These are phyloP conservation scores for Prosapia bicincta DNA, from an alignment of 2,888 invertebrate genomes.

Conservation along the genomic window DNA sequence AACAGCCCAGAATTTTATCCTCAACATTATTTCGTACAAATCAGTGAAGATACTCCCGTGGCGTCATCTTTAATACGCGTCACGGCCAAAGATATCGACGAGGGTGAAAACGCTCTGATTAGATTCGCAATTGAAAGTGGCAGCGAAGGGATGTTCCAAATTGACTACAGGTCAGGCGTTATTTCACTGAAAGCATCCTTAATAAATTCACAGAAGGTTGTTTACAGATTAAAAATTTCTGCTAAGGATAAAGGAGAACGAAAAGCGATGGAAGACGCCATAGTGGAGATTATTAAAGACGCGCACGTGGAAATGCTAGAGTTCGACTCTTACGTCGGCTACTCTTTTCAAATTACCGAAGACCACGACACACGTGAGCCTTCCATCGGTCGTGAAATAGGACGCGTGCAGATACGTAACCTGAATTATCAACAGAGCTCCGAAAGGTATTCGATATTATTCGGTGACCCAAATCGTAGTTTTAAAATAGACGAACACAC, in stretches of 20 bases:
- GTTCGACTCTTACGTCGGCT: conserved; percentile 72
- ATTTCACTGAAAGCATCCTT: conserved; percentile 65
- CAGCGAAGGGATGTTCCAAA: conserved; percentile 72
- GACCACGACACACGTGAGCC: conserved; percentile 64
- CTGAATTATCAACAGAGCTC: conserved; percentile 43
- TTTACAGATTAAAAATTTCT: conserved; percentile 70
- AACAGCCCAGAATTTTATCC: conserved; percentile 92
- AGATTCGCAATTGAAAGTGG: conserved; percentile 76
- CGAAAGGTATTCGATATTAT: conserved; percentile 71
- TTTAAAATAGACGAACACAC: conserved; percentile 77
- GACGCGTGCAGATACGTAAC: conserved; percentile 62
- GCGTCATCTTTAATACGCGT: conserved; percentile 70
- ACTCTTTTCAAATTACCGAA: conserved; percentile 79
- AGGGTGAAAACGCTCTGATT: conserved; percentile 81
- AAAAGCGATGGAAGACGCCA: conserved; percentile 66
- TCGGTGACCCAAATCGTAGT: conserved; percentile 71
- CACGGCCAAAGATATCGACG: conserved; percentile 79
- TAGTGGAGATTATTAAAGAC: conserved; percentile 75
- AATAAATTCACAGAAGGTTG: conserved; percentile 59
- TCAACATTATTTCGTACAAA: conserved; percentile 72
- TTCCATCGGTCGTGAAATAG: conserved; percentile 69
- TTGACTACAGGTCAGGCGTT: conserved; percentile 75
- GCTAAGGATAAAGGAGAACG: conserved; percentile 80
- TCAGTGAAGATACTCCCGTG: conserved; percentile 63
- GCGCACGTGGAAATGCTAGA: conserved; percentile 68